Evolutionary conservation across 2,888 invertebrate species (phyloP).

Genomic region (Hanleya hanleyi): DNA sequence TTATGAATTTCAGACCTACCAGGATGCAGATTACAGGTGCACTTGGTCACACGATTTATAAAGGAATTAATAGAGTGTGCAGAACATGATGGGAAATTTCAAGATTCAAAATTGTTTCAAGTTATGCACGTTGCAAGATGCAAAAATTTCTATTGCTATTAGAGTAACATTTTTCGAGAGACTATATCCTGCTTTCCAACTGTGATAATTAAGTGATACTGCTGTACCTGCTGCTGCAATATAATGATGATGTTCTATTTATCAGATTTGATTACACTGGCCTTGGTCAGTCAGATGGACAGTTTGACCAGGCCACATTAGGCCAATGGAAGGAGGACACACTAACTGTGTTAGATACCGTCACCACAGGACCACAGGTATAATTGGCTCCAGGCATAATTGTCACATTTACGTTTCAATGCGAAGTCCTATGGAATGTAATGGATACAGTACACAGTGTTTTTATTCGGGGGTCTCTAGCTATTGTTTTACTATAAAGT

Average conservation of each 20-base stretch:
- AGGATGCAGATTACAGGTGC: background rate
- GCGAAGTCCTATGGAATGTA: too few relatives aligned
- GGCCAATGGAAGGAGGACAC: constrained; percentile 35
- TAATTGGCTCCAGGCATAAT: background rate
- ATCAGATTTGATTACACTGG: constrained; percentile 42
- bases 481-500: too few relatives aligned
- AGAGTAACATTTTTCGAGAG: too few relatives aligned
- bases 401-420: background rate
- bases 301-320: constrained; percentile 26
- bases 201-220: too few relatives aligned
- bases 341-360: constrained; percentile 30
- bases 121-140: too few relatives aligned
- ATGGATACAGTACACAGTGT: too few relatives aligned
- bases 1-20: background rate
- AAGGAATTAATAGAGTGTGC: background rate
- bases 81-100: background rate
- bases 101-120: background rate
- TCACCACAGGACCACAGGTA: constrained; percentile 41
- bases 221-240: too few relatives aligned
- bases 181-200: too few relatives aligned
- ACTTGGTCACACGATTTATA: background rate
- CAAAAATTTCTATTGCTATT: too few relatives aligned
- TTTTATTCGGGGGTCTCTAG: too few relatives aligned
- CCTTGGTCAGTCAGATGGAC: constrained; percentile 33
- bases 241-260: too few relatives aligned